These are phyloP conservation scores for Linnaemya vulpina DNA, from an alignment of 2,888 invertebrate species.

Conservation along the genomic window DNA sequence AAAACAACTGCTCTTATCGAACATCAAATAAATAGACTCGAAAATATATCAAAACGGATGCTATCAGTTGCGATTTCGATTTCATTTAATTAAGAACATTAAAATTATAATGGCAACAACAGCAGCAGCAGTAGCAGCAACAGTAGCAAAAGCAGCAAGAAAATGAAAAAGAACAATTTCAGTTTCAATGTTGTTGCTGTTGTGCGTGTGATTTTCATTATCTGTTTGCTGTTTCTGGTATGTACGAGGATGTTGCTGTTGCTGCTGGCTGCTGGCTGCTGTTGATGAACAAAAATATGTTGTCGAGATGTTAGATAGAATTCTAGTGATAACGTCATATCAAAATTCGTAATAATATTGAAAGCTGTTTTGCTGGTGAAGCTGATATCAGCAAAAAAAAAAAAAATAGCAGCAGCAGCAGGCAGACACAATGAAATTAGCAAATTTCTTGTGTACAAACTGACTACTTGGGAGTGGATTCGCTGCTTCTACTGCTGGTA, in stretches of 20 bases:
- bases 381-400: conserved; percentile 54
- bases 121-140: conserved; percentile 8
- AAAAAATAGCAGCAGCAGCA: too few species aligned
- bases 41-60: conserved; percentile 57
- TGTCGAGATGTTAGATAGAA: conserved; percentile 68
- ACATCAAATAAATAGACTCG: conserved; percentile 51
- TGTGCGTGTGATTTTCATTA: conserved; percentile 18
- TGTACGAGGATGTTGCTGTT: neutral
- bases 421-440: neutral
- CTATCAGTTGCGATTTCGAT: conserved; percentile 54
- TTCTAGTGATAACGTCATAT: conserved; percentile 62
- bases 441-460: neutral
- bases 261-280: conserved; percentile 1
- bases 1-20: conserved; percentile 41
- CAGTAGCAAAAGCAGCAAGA: conserved; percentile 9
- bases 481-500: neutral
- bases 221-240: conserved; percentile 23
- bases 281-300: conserved; percentile 52
- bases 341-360: conserved; percentile 61
- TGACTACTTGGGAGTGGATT: neutral
- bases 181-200: conserved; percentile 6
- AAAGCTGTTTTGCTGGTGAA: conserved; percentile 35
- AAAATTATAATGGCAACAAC: conserved; percentile 46
- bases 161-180: neutral
- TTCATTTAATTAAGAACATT: conserved; percentile 64